Evolutionary conservation across 1,140 invertebrate species (phyloP), one percentile per base, ranked within the genome.

Genomic region (Bombyx mandarina): DNA sequence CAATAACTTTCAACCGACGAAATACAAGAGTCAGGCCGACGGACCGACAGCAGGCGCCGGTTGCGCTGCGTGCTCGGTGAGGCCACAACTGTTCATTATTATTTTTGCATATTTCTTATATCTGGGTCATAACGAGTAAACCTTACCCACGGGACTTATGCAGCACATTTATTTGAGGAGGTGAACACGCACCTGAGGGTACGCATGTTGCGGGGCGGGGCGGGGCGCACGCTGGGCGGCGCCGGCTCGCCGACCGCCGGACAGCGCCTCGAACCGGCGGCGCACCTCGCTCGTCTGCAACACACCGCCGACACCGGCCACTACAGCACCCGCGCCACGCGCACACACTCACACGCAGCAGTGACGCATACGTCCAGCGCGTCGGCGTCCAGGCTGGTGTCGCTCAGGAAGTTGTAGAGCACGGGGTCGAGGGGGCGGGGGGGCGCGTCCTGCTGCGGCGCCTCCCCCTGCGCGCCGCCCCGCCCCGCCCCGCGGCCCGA

Each of bases 341-440:
- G n/a, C 48, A 7, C 48, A 12, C 22, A 10, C 48, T n/a, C 2
- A 2, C 26, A 3, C 26, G 26, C 26, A 5, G 26, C 26, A 5
- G 26, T 3, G 2, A 35, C 26, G 26, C 26, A 35, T 50, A 73
- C 73, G 57, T 73, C 67, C 0, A 76, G 57, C 1, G 62, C 61
- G 48, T 73, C 65, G 3, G 59, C 68, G 7, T 73, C 68, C 55
- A 63, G 59, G 57, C 70, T 71, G 57, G 63, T 67, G 43, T 82
- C 77, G 47, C 79, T 82, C 52, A 79, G 71, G 43, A 77, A 45
- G 47, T 66, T 71, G 63, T 56, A 79, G 12, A 79, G 54, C 54
- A 66, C 48, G 53, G 43, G 58, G 51, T 75, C 73, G 12, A 49
- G 51, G 10, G 2, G 49, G 7, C 26, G 52, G n/a, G 5, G 6